Percentiles rank a stretch among this genome's conserved stretches.
Evolutionary conservation across 1,140 invertebrate genomes (phyloP).

Genomic region (Trichonephila inaurata): DNA sequence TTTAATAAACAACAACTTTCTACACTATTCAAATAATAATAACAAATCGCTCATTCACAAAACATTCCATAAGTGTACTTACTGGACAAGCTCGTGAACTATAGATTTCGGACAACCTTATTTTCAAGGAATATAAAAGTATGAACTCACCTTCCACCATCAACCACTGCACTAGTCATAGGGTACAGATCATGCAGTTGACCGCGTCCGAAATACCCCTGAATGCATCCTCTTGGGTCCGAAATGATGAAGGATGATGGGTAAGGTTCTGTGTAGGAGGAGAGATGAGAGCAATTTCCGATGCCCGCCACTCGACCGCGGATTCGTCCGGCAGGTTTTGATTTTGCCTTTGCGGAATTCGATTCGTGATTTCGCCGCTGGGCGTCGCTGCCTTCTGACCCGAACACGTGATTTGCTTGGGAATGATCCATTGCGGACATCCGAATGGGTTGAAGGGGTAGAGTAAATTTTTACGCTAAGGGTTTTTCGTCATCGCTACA

Average conservation of each 20-base stretch:
- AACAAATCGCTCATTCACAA: too few species aligned
- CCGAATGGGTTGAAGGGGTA: slow-evolving; percentile 40
- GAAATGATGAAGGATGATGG: slow-evolving; percentile 9
- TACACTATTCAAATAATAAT: too few species aligned
- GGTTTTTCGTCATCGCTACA: not conserved
- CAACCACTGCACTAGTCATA: slow-evolving; percentile 19
- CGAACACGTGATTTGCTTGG: slow-evolving; percentile 66
- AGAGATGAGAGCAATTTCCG: not conserved
- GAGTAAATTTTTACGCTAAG: slow-evolving; percentile 51
- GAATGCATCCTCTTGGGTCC: not conserved
- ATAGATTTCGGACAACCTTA: slow-evolving; percentile 21
- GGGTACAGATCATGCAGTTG: not conserved
- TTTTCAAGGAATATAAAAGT: not conserved
- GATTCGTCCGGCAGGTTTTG: slow-evolving; percentile 37
- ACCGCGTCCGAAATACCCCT: not conserved
- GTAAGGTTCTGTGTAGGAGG: slow-evolving; percentile 5
- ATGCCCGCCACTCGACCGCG: not conserved
- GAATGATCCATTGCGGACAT: slow-evolving; percentile 53
- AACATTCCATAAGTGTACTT: not conserved
- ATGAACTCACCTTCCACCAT: slow-evolving; percentile 24
- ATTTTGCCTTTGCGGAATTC: slow-evolving; percentile 73
- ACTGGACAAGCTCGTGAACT: not conserved
- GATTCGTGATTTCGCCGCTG: slow-evolving; percentile 68
- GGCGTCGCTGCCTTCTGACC: slow-evolving; percentile 72
- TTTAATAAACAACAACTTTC: too few species aligned